Percentiles rank a stretch among this genome's conserved stretches.
These are phyloP conservation scores for Calephelis virginiensis DNA, from an alignment of 1,140 invertebrate species.

Conservation along the genomic window DNA sequence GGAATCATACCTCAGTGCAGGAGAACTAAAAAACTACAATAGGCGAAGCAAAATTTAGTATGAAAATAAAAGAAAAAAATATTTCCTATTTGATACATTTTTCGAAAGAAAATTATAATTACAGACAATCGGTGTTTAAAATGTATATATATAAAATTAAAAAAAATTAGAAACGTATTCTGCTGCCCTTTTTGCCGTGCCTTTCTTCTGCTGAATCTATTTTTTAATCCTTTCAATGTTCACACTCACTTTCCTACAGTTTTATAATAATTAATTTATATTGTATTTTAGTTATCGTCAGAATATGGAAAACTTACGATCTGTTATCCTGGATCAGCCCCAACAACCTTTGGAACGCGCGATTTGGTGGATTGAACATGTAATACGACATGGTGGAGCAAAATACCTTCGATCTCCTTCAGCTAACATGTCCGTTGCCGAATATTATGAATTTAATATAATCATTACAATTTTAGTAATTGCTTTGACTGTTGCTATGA, in stretches of 20 bases:
- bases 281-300: slow-evolving; percentile 36
- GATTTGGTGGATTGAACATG: slow-evolving; percentile 79
- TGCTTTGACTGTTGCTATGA: background rate
- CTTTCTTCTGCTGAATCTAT: background rate
- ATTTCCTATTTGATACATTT: no score
- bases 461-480: slow-evolving; percentile 14
- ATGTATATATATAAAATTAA: no score
- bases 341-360: slow-evolving; percentile 51
- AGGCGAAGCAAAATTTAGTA: no score
- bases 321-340: slow-evolving; percentile 29
- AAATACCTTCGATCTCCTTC: slow-evolving; percentile 57
- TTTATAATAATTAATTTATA: background rate
- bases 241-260: no score
- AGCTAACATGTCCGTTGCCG: slow-evolving; percentile 37
- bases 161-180: no score
- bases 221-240: background rate
- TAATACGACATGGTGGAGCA: slow-evolving; percentile 75
- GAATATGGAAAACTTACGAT: slow-evolving; percentile 30
- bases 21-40: no score
- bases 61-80: no score
- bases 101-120: no score
- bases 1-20: no score
- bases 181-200: no score
- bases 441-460: slow-evolving; percentile 44
- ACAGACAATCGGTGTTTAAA: no score